phyloP scores from a whole-genome alignment of 2,113 vertebrate species.

The Lagopus leucura region DNA sequence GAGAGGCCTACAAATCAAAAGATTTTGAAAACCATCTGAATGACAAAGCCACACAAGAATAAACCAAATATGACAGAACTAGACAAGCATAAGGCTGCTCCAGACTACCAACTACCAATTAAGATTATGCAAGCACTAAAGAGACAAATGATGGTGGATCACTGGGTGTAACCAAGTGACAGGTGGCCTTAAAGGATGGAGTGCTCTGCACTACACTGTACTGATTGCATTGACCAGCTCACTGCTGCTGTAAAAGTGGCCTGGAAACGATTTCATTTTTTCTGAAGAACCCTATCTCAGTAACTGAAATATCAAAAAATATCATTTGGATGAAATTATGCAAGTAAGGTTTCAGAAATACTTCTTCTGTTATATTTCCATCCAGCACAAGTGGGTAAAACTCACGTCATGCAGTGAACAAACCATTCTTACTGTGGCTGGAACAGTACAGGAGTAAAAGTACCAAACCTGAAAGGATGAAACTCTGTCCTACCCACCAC shows the following conservation, averaged over 20 bases:
- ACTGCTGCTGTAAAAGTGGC: not conserved
- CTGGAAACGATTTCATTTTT: not conserved
- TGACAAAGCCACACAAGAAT: not conserved
- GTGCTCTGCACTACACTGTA: not conserved
- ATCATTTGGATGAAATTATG: not conserved
- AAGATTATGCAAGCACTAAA: not conserved
- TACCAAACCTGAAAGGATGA: conserved; percentile 29
- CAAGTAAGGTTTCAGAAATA: not conserved
- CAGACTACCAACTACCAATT: not conserved
- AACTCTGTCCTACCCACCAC: not conserved
- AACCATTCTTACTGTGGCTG: conserved; percentile 15
- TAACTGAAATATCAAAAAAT: not conserved
- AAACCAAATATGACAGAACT: not conserved
- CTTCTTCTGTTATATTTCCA: not conserved
- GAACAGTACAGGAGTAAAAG: conserved; percentile 14
- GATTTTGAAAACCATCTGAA: not conserved
- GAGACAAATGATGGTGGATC: not conserved
- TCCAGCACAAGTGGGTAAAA: not conserved
- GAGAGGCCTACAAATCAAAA: not conserved
- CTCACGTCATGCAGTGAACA: not conserved
- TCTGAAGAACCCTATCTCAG: not conserved
- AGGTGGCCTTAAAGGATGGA: not conserved
- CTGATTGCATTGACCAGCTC: not conserved
- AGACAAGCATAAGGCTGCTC: not conserved
- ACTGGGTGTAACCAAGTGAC: not conserved